A percentile compares a stretch with the other conserved stretches of the same genome.
phyloP scores from a whole-genome alignment of 2,888 invertebrate species.

The Leptopilina syphax region DNA sequence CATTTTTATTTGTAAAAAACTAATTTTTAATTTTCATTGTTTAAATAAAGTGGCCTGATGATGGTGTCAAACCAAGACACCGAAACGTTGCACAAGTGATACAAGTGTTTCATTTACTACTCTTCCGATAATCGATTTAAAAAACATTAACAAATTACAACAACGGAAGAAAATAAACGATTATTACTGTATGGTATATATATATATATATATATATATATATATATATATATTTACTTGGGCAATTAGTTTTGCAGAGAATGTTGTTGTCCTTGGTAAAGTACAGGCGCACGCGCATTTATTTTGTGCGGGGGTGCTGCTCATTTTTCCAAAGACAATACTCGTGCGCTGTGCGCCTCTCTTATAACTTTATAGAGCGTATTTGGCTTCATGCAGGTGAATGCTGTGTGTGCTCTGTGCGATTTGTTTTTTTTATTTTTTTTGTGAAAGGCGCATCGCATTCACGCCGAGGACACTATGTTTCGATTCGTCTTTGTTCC shows the following conservation, averaged over 20 bases:
- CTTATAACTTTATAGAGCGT: slow-evolving; percentile 58
- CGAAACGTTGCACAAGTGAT: no score
- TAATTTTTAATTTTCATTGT: no score
- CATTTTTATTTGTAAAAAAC: no score
- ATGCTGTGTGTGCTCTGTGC: slow-evolving; percentile 39
- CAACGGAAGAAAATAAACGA: no score
- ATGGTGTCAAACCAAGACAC: no score
- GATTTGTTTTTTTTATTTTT: slow-evolving; percentile 7
- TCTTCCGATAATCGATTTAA: no score
- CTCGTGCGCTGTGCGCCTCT: slow-evolving; percentile 45
- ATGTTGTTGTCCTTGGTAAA: slow-evolving; percentile 74
- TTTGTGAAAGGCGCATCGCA: slow-evolving; percentile 47
- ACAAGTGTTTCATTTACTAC: no score
- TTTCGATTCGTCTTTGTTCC: slow-evolving; percentile 48
- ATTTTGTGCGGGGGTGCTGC: slow-evolving; percentile 68
- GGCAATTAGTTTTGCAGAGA: slow-evolving; percentile 75
- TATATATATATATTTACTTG: slow-evolving; percentile 66
- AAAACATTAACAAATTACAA: no score
- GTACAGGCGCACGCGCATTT: slow-evolving; percentile 66
- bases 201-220: no score
- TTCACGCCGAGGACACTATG: slow-evolving; percentile 48
- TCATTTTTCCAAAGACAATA: slow-evolving; percentile 54
- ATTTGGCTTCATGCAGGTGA: slow-evolving; percentile 46
- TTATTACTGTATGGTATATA: no score
- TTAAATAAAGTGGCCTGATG: no score